Evolutionary conservation across 2,888 invertebrate species (phyloP).

Genomic region (Erynnis tages): DNA sequence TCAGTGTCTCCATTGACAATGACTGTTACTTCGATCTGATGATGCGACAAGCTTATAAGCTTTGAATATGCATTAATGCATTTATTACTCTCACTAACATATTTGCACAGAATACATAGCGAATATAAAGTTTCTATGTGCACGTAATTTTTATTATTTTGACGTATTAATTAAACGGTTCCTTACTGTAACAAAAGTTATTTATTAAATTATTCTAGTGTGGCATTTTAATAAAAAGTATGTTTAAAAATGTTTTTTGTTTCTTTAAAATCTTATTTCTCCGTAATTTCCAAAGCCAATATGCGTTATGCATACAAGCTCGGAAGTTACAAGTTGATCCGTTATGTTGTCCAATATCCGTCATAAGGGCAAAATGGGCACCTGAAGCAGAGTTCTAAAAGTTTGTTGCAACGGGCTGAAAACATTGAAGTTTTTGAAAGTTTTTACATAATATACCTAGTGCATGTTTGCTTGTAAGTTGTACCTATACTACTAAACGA

Average conservation of each 20-base stretch:
- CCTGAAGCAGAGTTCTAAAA: no score
- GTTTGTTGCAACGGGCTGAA: no score
- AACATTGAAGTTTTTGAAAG: no score
- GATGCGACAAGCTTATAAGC: constrained; percentile 95
- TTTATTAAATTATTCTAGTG: constrained; percentile 33
- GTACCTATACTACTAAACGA: no score
- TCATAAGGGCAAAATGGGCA: no score
- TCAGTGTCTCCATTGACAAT: constrained; percentile 96
- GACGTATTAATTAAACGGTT: background rate
- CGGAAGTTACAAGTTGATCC: no score
- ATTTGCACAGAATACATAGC: constrained; percentile 6
- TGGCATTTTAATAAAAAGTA: constrained; percentile 15
- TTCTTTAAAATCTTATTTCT: no score
- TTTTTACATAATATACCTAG: no score
- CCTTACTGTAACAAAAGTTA: constrained; percentile 17
- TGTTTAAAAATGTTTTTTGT: constrained; percentile 2
- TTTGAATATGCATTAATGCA: constrained; percentile 81
- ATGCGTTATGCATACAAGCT: no score
- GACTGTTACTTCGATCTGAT: constrained; percentile 97
- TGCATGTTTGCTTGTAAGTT: no score
- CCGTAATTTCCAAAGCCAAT: no score
- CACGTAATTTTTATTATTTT: constrained; percentile 1
- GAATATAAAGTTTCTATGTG: constrained; percentile 3
- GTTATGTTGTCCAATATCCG: no score
- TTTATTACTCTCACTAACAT: constrained; percentile 15